Evolutionary conservation across 2,888 invertebrate genomes (phyloP), one percentile per base, ranked within the genome.

Genomic region (Micoletzkya japonica): DNA sequence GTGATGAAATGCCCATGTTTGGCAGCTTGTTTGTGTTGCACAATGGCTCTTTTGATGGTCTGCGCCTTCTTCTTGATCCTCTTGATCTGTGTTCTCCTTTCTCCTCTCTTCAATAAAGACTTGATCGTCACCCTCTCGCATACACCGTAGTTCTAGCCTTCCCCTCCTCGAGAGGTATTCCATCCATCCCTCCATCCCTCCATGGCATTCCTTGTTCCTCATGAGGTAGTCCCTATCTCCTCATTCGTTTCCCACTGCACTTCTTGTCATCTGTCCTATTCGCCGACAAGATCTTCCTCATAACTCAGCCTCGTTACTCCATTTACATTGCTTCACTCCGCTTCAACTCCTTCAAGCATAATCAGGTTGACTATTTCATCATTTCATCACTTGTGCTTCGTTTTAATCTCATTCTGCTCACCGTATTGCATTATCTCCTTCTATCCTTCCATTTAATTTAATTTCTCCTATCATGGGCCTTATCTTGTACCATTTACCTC

Each of bases 41-140:
- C 20, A 50, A 14, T n/a, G 44, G 44, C 52, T 66, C 64, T 54
- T 66, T 66, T 66, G 64, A 66, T 66, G 54, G 64, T 66, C 64
- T 37, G 52, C 37, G 64, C 63, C 34, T 32, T 63, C 10, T 36
- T 52, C 52, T 52, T 52, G 6, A 52, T 24, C 6, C 24, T n/a
- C 52, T 52, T 24, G 24, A 6, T 14, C 52, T n/a, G 10, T 52
- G 39, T 44, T 60, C 44, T 63, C 50, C 30, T 63, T 34, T 36
- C 50, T 44, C 50, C 50, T 4, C 32, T 34, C 24, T 50, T 36
- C 50, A 63, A 63, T 63, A 63, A 63, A 63, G 30, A 50, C 63
- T 63, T 63, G 50, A 37, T 26, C 28, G 59, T 63, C 30, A 50
- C 14, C 39, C 24, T 14, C 56, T 34, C 36, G 7, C 30, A 7